Conservation (phyloP, 2,888 invertebrate species). For the Agriopis leucophaearia region DNA sequence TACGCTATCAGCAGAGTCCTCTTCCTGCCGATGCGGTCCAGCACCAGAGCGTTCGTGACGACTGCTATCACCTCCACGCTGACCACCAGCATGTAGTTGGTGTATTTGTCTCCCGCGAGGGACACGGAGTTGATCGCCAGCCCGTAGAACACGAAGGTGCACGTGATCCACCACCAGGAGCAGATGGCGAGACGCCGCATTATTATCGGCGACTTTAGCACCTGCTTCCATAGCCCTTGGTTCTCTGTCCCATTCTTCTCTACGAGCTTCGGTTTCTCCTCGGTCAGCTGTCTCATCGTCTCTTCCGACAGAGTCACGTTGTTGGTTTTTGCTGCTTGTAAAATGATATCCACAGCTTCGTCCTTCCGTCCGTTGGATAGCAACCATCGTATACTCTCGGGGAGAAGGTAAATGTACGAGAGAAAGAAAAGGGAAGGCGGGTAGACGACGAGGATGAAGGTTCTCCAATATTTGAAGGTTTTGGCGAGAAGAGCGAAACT, state of each 20-base stretch:
- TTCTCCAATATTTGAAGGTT: constrained; percentile 90
- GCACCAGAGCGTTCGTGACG: constrained; percentile 87
- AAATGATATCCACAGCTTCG: constrained; percentile 88
- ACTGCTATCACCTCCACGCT: constrained; percentile 91
- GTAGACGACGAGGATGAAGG: constrained; percentile 89
- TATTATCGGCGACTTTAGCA: constrained; percentile 74
- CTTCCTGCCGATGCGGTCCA: constrained; percentile 88
- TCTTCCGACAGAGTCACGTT: constrained; percentile 79
- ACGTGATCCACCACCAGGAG: constrained; percentile 91
- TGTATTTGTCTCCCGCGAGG: constrained; percentile 91
- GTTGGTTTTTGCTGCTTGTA: constrained; percentile 88
- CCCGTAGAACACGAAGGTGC: constrained; percentile 93
- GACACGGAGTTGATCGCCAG: constrained; percentile 92
- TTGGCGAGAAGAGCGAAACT: constrained; percentile 90
- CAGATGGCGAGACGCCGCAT: constrained; percentile 76
- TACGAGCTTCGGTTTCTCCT: constrained; percentile 61
- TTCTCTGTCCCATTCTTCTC: constrained; percentile 62
- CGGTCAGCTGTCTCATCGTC: constrained; percentile 77
- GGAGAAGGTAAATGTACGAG: constrained; percentile 89
- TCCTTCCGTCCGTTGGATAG: constrained; percentile 89
- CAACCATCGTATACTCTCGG: constrained; percentile 93
- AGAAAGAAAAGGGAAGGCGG: constrained; percentile 90
- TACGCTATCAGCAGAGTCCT: constrained; percentile 87
- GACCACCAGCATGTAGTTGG: constrained; percentile 91
- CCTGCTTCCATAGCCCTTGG: constrained; percentile 71